A percentile compares a stretch with the other conserved stretches of the same genome.
These are phyloP conservation scores for Megaceryle torquata DNA, from an alignment of 2,113 vertebrate species.

Conservation along the genomic window DNA sequence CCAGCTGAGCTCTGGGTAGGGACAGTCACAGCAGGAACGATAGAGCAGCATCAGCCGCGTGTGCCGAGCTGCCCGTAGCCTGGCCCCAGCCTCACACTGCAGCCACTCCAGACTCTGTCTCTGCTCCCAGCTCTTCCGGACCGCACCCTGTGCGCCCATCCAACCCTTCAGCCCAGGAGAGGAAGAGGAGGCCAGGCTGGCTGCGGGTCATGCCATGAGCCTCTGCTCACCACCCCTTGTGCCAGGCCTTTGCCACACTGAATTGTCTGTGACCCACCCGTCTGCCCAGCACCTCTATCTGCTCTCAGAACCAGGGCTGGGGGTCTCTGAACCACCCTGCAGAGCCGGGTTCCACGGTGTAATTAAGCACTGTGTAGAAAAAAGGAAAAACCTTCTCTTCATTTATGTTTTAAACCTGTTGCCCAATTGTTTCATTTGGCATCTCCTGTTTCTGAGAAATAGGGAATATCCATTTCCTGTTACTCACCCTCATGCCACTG, in stretches of 20 bases:
- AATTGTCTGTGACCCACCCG: background rate
- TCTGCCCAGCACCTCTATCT: background rate
- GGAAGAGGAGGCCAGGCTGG: background rate
- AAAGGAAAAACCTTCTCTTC: background rate
- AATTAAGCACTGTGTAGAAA: background rate
- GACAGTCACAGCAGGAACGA: rapidly evolving
- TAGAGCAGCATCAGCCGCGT: rapidly evolving
- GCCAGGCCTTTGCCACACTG: rapidly evolving
- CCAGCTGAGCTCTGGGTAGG: background rate
- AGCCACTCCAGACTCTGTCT: background rate
- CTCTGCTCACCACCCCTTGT: background rate
- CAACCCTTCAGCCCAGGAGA: background rate
- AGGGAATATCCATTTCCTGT: background rate
- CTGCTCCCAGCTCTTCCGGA: background rate
- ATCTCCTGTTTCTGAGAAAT: background rate
- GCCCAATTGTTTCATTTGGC: background rate
- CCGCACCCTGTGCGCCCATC: rapidly evolving
- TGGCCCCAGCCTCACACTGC: rapidly evolving
- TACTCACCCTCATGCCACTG: background rate
- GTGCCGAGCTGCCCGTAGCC: background rate
- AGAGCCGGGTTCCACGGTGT: rapidly evolving
- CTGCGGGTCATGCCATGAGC: background rate
- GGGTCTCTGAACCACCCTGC: background rate
- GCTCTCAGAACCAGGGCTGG: background rate
- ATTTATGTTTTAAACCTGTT: background rate